Percentiles rank a stretch among this genome's conserved stretches.
Conservation (phyloP, 2,113 vertebrate species). For the Anser cygnoides region DNA sequence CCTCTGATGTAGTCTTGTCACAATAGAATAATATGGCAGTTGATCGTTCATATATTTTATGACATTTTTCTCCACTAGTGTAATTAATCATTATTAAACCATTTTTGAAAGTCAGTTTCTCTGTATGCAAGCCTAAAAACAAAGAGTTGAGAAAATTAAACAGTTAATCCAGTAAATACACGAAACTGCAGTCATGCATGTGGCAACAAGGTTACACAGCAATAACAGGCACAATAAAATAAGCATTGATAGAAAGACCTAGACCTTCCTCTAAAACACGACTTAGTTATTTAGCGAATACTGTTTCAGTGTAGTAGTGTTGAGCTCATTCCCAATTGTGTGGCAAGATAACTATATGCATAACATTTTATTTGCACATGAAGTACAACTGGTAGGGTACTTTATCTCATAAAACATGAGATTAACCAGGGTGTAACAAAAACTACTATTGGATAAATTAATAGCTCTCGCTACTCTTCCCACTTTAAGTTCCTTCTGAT, state of each 20-base stretch:
- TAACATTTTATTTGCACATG: not conserved
- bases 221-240: not conserved
- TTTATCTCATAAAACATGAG: not conserved
- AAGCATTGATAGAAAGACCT: not conserved
- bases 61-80: constrained; percentile 87
- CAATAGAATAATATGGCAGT: constrained; percentile 92
- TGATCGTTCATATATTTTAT: constrained; percentile 86
- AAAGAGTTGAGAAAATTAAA: constrained; percentile 3
- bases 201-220: not conserved
- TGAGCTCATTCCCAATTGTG: not conserved
- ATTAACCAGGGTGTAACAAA: not conserved
- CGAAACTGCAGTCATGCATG: not conserved
- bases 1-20: constrained; percentile 80
- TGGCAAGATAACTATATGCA: not conserved
- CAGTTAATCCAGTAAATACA: not conserved
- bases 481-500: not conserved
- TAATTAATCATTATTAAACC: constrained; percentile 93
- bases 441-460: not conserved
- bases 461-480: not conserved
- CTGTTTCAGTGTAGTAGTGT: not conserved
- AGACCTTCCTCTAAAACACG: not conserved
- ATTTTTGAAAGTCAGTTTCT: constrained; percentile 86
- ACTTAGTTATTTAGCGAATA: not conserved
- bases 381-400: not conserved
- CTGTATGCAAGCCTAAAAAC: constrained; percentile 81